Base-by-base conservation (phyloP, 2,888 invertebrate genomes). In the Spicauda simplicius region DNA sequence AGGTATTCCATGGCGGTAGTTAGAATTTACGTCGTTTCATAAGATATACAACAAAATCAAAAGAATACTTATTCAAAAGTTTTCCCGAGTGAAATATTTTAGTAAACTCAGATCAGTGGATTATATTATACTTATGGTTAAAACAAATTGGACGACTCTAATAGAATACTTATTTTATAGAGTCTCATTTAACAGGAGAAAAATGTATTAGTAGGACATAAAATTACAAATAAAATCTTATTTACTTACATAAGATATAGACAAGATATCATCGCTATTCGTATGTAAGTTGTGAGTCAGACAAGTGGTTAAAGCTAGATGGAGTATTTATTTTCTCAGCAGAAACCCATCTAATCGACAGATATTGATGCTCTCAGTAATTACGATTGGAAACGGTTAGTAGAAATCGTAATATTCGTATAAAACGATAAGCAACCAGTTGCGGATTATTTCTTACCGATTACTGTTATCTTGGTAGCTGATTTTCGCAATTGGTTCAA, bases 271-370 rank as follows among this genome's bases (percentile, higher is more conserved):
- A 8, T 48, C 48, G 30, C 50, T 18, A 14, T 12, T 6, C 60
- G 6, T 16, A 16, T 4, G 14, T 16, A 18, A 14, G 14, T 18
- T 50, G 6, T 8, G 6, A 18, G 33, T 52, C 18, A 52, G 37
- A 33, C 60, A 30, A 16, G 0, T 19, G 18, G 52, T 33, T 61
- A 61, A 61, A 61, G 52, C 14, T 61, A 37, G 53, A 66, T 54
- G 45, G 50, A 55, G 48, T 60, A 61, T 67, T 67, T 67, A 61
- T 67, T 56, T 56, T 61, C 66, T 20, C 45, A 14, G 55, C 50
- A 61, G 66, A 61, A 63, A 67, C 50, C 60, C 60, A 67, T 55
- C 66, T 60, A 67, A 56, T 60, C 67, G 68, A 68, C 68, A 68
- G 52, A 62, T 68, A 68, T 53, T 57, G 68, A 68, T 68, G 62